These are phyloP conservation scores for Pterostichus madidus DNA, from an alignment of 2,888 invertebrate genomes.

Conservation along the genomic window DNA sequence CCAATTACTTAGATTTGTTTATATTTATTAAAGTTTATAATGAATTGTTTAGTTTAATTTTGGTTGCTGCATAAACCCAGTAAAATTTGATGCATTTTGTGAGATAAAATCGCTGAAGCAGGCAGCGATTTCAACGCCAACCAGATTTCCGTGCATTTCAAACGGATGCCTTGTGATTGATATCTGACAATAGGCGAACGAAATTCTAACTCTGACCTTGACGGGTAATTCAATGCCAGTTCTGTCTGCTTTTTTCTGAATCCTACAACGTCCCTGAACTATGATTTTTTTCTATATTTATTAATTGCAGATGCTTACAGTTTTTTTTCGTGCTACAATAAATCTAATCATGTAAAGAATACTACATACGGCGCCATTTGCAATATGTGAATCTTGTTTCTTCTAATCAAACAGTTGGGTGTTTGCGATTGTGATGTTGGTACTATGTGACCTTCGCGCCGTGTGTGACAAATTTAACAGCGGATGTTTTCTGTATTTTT, in stretches of 20 bases:
- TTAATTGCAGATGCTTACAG: conserved; percentile 60
- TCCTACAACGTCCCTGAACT: conserved; percentile 48
- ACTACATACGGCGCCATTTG: conserved; percentile 12
- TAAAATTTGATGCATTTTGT: too few species aligned
- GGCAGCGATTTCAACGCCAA: conserved; percentile 5
- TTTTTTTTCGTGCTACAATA: conserved; percentile 49
- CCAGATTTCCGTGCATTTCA: background rate
- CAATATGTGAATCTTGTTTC: conserved; percentile 25
- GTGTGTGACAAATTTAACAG: conserved; percentile 52
- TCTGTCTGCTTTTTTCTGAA: conserved; percentile 44
- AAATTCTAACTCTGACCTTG: conserved; percentile 53
- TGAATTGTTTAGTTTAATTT: too few species aligned
- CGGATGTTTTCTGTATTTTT: conserved; percentile 51
- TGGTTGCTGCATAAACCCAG: too few species aligned
- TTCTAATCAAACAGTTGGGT: conserved; percentile 25
- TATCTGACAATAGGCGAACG: conserved; percentile 54
- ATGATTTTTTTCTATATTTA: conserved; percentile 54
- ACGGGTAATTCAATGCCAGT: conserved; percentile 53
- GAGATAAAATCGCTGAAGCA: too few species aligned
- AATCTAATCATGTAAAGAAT: conserved; percentile 44
- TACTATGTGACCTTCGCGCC: conserved; percentile 37
- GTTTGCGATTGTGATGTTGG: conserved; percentile 36
- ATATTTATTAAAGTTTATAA: too few species aligned
- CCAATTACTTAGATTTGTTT: too few species aligned
- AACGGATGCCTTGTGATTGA: conserved; percentile 46